These are phyloP conservation scores for Coranthus polyacanthus DNA, from an alignment of 2,797 vertebrate species.

Conservation along the genomic window DNA sequence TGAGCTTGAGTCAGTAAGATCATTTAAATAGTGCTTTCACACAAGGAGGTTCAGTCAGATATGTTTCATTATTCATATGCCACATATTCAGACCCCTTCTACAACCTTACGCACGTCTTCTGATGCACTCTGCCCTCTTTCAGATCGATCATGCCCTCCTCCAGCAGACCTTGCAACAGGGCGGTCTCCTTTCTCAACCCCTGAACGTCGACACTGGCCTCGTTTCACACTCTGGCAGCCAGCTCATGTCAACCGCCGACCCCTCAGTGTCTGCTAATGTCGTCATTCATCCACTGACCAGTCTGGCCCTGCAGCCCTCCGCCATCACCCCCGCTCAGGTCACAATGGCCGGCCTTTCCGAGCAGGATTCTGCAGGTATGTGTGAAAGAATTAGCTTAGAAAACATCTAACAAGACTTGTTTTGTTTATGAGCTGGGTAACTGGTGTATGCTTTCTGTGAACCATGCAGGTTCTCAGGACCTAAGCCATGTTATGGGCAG, in stretches of 20 bases:
- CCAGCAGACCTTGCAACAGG: conserved; percentile 95
- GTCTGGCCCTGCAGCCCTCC: conserved; percentile 91
- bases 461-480: conserved; percentile 89
- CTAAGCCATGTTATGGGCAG: conserved; percentile 92
- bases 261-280: conserved; percentile 89
- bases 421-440: not conserved
- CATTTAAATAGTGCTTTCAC: too few relatives aligned
- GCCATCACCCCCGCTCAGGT: conserved; percentile 87
- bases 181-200: conserved; percentile 90
- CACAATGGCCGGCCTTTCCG: conserved; percentile 88
- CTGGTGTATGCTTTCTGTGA: not conserved
- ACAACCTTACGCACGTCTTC: too few relatives aligned
- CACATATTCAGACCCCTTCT: too few relatives aligned
- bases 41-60: too few relatives aligned
- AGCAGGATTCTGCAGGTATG: conserved; percentile 90
- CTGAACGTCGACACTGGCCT: conserved; percentile 86
- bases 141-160: conserved; percentile 95
- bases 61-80: too few relatives aligned
- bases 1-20: too few relatives aligned
- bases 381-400: not conserved
- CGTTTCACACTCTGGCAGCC: conserved; percentile 81
- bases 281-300: conserved; percentile 93
- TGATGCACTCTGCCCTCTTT: conserved; percentile 13
- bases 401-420: too few relatives aligned
- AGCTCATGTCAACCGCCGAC: conserved; percentile 87